Base-by-base conservation (phyloP, 2,888 invertebrate species). In the Himalopsyche anomala region DNA sequence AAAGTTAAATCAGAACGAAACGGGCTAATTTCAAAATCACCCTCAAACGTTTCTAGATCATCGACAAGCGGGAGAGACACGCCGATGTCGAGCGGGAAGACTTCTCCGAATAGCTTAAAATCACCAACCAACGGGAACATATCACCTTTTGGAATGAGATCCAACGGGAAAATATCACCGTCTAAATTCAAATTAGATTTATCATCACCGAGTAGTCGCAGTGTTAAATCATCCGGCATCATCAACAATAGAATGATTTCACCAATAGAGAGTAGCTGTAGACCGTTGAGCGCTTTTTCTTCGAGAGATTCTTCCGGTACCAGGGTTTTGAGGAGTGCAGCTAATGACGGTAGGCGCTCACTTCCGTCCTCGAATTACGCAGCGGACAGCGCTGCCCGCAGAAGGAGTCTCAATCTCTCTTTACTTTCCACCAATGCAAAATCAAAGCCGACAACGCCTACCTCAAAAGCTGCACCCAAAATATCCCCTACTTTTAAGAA, bases 181-280 rank as follows among this genome's bases (percentile, higher is more conserved):
- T 69, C 87, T 5, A 84, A 19, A 55, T 87, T 88, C 40, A 88
- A 88, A 82, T 80, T 88, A 83, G 88, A 88, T 80, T 51, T 88
- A 17, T 83, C 85, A n/a, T 36, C 54, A 56, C 80, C 84, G n/a
- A 83, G 45, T 42, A 87, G 83, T 45, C 86, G 80, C 74, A 81
- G 45, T 36, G 40, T 79, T 11, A 88, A 87, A 85, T 85, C 85
- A 56, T 84, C 85, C 0, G 81, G 85, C 74, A n/a, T 85, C 36
- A 80, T 88, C 40, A 88, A 88, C 55, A 88, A 88, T 84, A 87
- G 88, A 80, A 87, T 88, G 88, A 86, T 85, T 28, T 88, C 88
- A 83, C 88, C 88, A 9, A 81, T 88, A 36, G 88, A 88, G 80
- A 87, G 87, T 83, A 87, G 86, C 42, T 40, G 85, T 80, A 88